Base-by-base conservation (phyloP, 2,113 vertebrate species). In the Clarias macrocephalus region DNA sequence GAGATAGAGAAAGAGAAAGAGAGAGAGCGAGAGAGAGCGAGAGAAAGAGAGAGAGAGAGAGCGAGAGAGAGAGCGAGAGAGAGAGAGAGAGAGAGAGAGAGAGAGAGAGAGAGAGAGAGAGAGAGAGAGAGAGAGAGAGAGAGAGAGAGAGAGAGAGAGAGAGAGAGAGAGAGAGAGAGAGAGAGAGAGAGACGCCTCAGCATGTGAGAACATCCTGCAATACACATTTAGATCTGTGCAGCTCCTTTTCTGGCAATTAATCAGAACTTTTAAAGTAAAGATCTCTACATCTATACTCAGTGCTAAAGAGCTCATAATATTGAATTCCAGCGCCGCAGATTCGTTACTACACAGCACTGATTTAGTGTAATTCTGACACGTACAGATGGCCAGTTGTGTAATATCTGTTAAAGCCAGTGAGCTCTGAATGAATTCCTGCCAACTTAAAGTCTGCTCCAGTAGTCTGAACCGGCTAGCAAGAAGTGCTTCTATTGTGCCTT, bases 191-290 rank as follows among this genome's bases (percentile, higher is more conserved):
- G 33, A 11, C 8, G 25, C 56, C 54, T 60, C 25, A 79, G 63
- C 18, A 62, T 62, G 72, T 84, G 23, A 62, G 79, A 80, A 80
- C 66, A 80, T 76, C 52, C 16, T 42, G 54, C 30, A 42, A 65
- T 19, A 80, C 79, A 72, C 57, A 66, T 84, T 89, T 81, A 73
- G 42, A 81, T 66, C 76, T 65, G 13, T 57, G 76, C 59, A 65
- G 80, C 85, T 30, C 72, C 19, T 42, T 76, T 84, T 81, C 75
- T 86, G 73, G n/a, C 79, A 85, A 25, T 9, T 33, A 28, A 65
- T 80, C 54, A 73, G 56, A 37, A 86, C 25, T 62, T 84, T 83
- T 76, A 82, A 76, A 54, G 42, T n/a, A 76, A 56, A 56, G 8
- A 86, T 63, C 18, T 75, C 33, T 48, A 59, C 48, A 81, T 70